Evolutionary conservation across 2,113 vertebrate species (phyloP), one percentile per base, ranked within the genome.

Genomic region (Poecilia latipinna): DNA sequence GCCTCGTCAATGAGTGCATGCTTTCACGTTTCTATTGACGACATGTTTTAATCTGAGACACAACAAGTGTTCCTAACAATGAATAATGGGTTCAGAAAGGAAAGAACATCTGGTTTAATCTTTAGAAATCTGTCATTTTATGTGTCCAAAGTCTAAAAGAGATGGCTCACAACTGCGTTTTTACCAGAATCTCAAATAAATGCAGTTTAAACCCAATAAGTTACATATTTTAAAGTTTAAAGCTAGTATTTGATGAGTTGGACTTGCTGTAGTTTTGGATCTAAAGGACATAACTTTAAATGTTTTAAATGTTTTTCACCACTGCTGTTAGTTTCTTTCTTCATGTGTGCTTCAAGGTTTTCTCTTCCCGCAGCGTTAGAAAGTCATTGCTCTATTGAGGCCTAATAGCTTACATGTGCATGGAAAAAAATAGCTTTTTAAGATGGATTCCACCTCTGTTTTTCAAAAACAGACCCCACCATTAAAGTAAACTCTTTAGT

Each of bases 401-500:
- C 12, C 65, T 76, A 81, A 81, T 71, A 13, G 39, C 70, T 82
- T 39, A 68, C 82, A 83, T 74, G 42, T 63, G 57, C 57, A 39
- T 5, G 2, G 39, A 62, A 60, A 29, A 65, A 65, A 68, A 19
- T 57, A 51, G 33, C 15, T 12, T 82, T 39, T 66, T 37, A 44
- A 42, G 22, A 17, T 39, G n/a, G 11, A 74, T 68, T 81, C 72
- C 33, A 69, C 37, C 33, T 76, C 77, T 74, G 28, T 10, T 68
- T 54, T 66, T 39, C 64, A 39, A 63, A 79, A 77, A 48, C 69
- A 65, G 28, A 80, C 28, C 29, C 60, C 72, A 17, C n/a, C 70
- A 79, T 88, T 74, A 66, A 63, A 68, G 66, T 72, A 72, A 80
- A 75, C 51, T 68, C 13, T 35, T 65, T 74, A 61, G 64, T 48